Evolutionary conservation across 2,113 vertebrate genomes (phyloP), one percentile per base, ranked within the genome.

Genomic region (Anarrhichthys ocellatus): DNA sequence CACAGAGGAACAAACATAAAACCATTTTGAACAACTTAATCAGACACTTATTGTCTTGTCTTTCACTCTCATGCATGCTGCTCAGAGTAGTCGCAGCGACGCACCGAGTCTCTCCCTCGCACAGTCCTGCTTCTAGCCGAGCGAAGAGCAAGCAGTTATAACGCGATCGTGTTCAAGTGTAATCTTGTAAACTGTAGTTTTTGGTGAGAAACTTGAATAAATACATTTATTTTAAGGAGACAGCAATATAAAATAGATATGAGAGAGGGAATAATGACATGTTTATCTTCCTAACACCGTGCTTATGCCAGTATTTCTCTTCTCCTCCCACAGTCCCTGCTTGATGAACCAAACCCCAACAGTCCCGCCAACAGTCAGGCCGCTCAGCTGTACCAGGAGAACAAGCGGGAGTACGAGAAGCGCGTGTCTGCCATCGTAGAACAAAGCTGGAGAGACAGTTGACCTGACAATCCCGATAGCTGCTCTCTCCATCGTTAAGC

Each of bases 401-500:
- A 99, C 92, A 99, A 99, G 93, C 95, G 98, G 80, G 98, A 99
- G 92, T 99, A 99, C 44, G 97, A 99, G 93, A 99, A 99, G 92
- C 96, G 97, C 42, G 98, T 99, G 83, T 99, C 98, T 69, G 98
- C 98, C 81, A 97, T 99, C 87, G 98, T 99, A 93, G 98, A 99
- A 96, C 98, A 99, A 96, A 99, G 98, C 94, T 99, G 98, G 98
- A 96, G 97, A 89, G 98, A 99, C 90, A 98, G 97, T 96, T 99
- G 97, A 99, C 97, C 95, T 92, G 89, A 91, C 92, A 48, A 65
- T 66, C 80, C 54, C 50, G 0, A 64, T 61, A 29, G 72, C 81
- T 85, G 76, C 81, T 78, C 50, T 83, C 70, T 77, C 65, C 62
- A 84, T 86, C 46, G 65, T 84, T 73, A 78, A 90, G 84, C 85